Percentiles rank a stretch among this genome's conserved stretches.
These are phyloP conservation scores for Leptinotarsa haldemani DNA, from an alignment of 2,888 invertebrate genomes.

Conservation along the genomic window DNA sequence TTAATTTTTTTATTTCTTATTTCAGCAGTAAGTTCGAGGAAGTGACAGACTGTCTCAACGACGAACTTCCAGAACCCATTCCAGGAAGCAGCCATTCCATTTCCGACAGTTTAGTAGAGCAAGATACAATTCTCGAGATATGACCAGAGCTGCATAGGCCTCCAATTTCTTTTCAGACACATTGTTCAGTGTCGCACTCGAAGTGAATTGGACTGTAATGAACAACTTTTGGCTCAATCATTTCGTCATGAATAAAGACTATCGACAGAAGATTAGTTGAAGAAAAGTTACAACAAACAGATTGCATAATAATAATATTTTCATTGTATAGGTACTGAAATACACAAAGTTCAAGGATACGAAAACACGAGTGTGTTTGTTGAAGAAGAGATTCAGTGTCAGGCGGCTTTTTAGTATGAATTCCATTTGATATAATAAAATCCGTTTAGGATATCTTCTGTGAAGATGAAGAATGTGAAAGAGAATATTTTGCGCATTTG, in stretches of 20 bases:
- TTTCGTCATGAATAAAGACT: not conserved
- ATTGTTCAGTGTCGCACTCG: conserved; percentile 60
- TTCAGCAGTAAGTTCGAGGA: conserved; percentile 63
- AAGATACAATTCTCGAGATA: conserved; percentile 63
- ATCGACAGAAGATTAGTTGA: no score
- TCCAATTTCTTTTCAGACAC: conserved; percentile 56
- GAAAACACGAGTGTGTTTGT: no score
- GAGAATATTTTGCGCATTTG: no score
- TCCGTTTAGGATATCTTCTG: no score
- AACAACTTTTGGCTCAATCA: not conserved
- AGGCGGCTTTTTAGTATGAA: no score
- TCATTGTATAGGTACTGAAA: no score
- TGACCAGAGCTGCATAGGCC: conserved; percentile 62
- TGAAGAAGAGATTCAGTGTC: no score
- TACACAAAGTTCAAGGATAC: no score
- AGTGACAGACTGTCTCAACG: conserved; percentile 63
- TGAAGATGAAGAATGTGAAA: no score
- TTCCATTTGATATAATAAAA: no score
- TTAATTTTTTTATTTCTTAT: conserved; percentile 8
- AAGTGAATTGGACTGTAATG: conserved; percentile 57
- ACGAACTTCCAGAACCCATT: conserved; percentile 62
- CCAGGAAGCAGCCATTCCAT: conserved; percentile 64
- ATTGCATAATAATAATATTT: no score
- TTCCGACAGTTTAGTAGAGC: conserved; percentile 61
- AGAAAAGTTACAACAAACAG: no score